Evolutionary conservation across 2,888 invertebrate species (phyloP), one percentile per base, ranked within the genome.

Genomic region (Xiphydria camelus): DNA sequence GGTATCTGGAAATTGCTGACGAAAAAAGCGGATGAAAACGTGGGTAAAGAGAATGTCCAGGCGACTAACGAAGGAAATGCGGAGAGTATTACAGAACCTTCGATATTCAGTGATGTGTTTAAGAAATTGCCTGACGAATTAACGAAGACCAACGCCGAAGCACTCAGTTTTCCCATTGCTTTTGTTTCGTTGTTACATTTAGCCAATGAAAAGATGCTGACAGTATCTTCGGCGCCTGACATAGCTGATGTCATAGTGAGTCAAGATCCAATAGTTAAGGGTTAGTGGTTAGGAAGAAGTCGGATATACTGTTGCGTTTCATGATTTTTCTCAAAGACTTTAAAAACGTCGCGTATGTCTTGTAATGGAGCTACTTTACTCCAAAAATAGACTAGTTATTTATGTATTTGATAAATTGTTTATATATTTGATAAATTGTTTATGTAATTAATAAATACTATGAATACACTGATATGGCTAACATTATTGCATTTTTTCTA

Each of bases 141-240:
- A 26, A 78, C 82, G 0, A 71, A 78, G 6, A 81, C 79, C 51
- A 88, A 88, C 82, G 78, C 81, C 0, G 86, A 86, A 37, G 86
- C 90, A 17, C 78, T 94, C 38, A 89, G 88, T 65, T 82, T 87
- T 18, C 86, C 90, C 0, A 80, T 93, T 41, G 88, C 90, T 0
- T 85, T 93, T 70, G 83, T 90, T 17, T 88, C 91, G 0, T 78
- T 93, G 12, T 77, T 94, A 3, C 93, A 94, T 78, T 77, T 94
- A 59, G 88, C 90, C 2, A 94, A 94, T 69, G 93, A 94, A 68
- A 85, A 86, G 61, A 83, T 80, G 23, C 75, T 89, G 7, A 41
- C 33, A 15, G 35, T 71, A 31, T 23, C n/a, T 4, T 38, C 59
- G 1, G 6, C 46, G 3, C n/a, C 47, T 1, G 59, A 66, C 19